Evolutionary conservation across 2,888 invertebrate species (phyloP), one percentile per base, ranked within the genome.

Genomic region (Limnephilus marmoratus): DNA sequence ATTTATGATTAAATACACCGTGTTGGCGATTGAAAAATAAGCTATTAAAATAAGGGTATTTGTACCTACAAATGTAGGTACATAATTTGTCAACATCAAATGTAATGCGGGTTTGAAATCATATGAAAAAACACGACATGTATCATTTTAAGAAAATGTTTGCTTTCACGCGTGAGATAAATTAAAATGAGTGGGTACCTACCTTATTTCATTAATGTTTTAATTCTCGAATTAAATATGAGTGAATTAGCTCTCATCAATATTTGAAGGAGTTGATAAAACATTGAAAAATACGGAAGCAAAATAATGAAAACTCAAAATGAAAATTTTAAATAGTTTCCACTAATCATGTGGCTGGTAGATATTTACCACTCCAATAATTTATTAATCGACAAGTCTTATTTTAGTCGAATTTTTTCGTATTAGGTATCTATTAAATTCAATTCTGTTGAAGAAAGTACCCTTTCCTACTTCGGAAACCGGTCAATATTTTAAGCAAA

Each of bases 1-100:
- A 90, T 90, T 85, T 90, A 81, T 37, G 90, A 83, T 82, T 90
- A 82, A 82, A 34, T 91, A 91, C 68, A 89, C 83, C 81, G 29
- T 83, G 89, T 91, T 82, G 82, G 89, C 83, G 89, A 91, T 83
- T 34, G 82, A 82, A 29, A 81, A 90, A 41, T 37, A 90, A 81
- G 45, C 81, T 83, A 86, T 86, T 86, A 85, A 85, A 49, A 45
- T 37, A 13, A 2, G 3, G 83, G 2, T 24, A 1, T 85, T 41
- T n/a, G 18, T 45, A 85, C 3, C 18, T 68, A 24, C 18, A 18
- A 1, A 18, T 24, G 24, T 24, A 31, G 31, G 31, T 31, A 68
- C 0, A 24, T 68, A 68, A 7, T 68, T 24, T 68, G 18, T 68
- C 5, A 18, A 18, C 18, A 68, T 68, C 0, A 68, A 15, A 53